phyloP scores from a whole-genome alignment of 2,113 vertebrate genomes.

The Brachypteracias leptosomus region DNA sequence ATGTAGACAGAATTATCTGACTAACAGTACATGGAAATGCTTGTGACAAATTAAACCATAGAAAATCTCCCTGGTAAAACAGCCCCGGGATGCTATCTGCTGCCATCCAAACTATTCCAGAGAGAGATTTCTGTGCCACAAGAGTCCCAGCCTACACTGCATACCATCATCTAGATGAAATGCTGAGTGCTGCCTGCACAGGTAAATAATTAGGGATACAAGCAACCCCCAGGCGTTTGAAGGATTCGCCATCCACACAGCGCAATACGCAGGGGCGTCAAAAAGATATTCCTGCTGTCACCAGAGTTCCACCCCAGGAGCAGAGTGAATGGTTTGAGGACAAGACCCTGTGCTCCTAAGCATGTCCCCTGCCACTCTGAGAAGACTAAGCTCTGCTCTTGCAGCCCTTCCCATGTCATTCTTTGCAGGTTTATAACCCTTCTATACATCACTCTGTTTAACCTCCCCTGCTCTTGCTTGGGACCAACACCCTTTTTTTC shows the following conservation, averaged over 20 bases:
- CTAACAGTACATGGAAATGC: background rate
- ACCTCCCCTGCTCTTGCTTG: background rate
- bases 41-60: slow-evolving; percentile 27
- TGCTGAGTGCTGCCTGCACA: slow-evolving; percentile 4
- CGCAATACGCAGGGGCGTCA: background rate
- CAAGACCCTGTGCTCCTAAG: background rate
- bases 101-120: background rate
- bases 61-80: background rate
- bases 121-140: background rate
- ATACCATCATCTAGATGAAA: background rate
- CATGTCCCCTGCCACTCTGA: background rate
- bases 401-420: background rate
- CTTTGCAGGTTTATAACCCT: background rate
- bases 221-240: background rate
- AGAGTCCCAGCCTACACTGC: background rate
- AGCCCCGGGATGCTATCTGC: background rate
- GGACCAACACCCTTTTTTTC: background rate
- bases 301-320: background rate
- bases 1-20: background rate
- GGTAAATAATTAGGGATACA: background rate
- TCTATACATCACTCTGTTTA: background rate
- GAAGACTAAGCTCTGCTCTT: background rate
- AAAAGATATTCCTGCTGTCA: background rate
- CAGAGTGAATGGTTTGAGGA: background rate
- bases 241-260: background rate